Base-by-base conservation (phyloP, 2,797 vertebrate species). In the Propithecus perrieri region DNA sequence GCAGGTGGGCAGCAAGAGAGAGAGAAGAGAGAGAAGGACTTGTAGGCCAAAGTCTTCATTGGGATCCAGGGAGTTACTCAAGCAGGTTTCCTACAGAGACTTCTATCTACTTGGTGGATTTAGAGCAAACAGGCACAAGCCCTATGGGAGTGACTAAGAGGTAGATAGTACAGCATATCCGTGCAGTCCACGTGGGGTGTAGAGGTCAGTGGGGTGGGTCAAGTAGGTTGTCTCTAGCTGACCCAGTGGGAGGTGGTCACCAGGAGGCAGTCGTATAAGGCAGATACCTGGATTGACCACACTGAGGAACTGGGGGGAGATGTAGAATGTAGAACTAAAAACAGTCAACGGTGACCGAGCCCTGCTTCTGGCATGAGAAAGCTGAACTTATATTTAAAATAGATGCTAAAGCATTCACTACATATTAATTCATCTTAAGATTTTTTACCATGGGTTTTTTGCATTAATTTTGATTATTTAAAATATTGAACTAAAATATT, bases 101-200 rank as follows among this genome's bases (percentile, higher is more conserved):
- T 59, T 53, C 15, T 53, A 18, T 53, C 15, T 53, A 18, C 50
- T 24, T 67, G 46, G 20, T 84, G 20, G 43, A 9, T 48, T 75
- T 30, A 63, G 10, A 30, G 11, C 57, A 78, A 76, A 50, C 17
- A n/a, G 43, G 30, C 2, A 33, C 46, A 35, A 33, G 38, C 55
- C 11, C 38, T n/a, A 22, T 30, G 55, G 11, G 28, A 13, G 38
- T 46, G 59, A 8, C 48, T 15, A 33, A 72, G 9, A 7, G n/a
- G 65, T 43, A 15, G 53, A 35, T 38, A 35, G 14, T 50, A 20
- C 55, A 46, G 30, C 46, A 14, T 14, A 11, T 41, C 48, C 53
- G 46, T 1, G 18, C 13, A 8, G 22, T 69, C 24, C 59, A 26
- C 2, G 7, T 0, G 17, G 35, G 17, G 13, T 33, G 3, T 43